Percentiles rank a stretch among this genome's conserved stretches.
Evolutionary conservation across 2,797 vertebrate species (phyloP).

Genomic region (Cottoperca gobio): DNA sequence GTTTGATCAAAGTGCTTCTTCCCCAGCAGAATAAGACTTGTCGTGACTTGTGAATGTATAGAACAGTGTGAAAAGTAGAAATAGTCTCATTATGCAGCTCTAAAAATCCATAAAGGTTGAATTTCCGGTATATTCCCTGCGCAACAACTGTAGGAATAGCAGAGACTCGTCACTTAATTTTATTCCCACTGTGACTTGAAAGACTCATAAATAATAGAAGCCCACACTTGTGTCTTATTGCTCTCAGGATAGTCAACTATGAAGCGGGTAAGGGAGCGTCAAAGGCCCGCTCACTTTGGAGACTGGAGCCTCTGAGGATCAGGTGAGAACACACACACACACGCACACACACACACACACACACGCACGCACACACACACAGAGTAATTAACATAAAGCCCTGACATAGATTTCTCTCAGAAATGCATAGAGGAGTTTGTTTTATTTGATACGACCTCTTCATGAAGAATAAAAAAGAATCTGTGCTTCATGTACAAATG

Average conservation of each 20-base stretch:
- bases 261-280: slow-evolving; percentile 94
- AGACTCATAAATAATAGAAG: slow-evolving; percentile 3
- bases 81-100: background rate
- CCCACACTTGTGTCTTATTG: slow-evolving; percentile 47
- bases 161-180: background rate
- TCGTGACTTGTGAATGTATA: background rate
- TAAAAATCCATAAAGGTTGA: too few species aligned
- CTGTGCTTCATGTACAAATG: background rate
- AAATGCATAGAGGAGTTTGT: background rate
- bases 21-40: background rate
- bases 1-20: background rate
- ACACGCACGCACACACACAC: slow-evolving; percentile 4
- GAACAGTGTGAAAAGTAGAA: background rate
- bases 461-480: background rate
- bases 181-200: slow-evolving; percentile 22
- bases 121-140: background rate
- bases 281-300: slow-evolving; percentile 95
- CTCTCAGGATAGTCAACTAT: slow-evolving; percentile 91
- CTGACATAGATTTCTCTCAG: background rate
- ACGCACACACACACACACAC: background rate
- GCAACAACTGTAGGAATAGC: background rate
- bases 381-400: background rate
- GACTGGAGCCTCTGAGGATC: slow-evolving; percentile 97
- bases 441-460: slow-evolving; percentile 5
- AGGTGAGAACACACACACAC: slow-evolving; percentile 84